Conservation (phyloP, 2,113 vertebrate species). For the Alethe diademata region DNA sequence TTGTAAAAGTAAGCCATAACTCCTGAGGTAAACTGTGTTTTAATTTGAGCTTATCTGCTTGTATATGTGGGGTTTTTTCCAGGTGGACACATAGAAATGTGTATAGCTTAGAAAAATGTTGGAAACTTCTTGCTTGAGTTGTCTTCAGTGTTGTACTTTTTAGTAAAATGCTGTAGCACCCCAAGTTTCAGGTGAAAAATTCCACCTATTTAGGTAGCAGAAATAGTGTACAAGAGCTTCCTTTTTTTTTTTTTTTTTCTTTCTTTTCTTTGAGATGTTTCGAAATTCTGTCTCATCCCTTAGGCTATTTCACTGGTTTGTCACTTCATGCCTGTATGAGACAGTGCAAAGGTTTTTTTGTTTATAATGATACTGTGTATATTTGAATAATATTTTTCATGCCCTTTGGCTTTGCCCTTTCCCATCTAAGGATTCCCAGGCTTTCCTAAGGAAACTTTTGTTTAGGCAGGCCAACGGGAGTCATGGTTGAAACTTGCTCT, state of each 20-base stretch:
- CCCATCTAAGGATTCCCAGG: not conserved
- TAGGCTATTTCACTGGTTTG: not conserved
- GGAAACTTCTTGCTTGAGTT: not conserved
- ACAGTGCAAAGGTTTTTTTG: not conserved
- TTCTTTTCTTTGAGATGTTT: not conserved
- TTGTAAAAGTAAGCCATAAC: not conserved
- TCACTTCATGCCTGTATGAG: not conserved
- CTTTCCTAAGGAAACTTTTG: not conserved
- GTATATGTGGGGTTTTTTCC: not conserved
- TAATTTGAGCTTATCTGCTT: not conserved
- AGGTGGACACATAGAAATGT: not conserved
- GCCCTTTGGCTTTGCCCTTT: not conserved
- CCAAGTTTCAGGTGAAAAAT: not conserved
- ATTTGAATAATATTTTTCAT: not conserved
- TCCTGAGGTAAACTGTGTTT: not conserved
- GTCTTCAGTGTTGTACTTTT: not conserved
- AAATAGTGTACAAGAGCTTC: not conserved
- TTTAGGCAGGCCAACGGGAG: not conserved
- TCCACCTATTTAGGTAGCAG: not conserved
- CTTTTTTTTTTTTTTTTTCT: not conserved
- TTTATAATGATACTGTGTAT: not conserved
- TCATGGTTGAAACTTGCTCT: not conserved
- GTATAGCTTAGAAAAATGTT: not conserved
- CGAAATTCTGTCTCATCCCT: not conserved
- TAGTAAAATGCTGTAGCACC: not conserved